Conservation (phyloP, 2,113 vertebrate genomes). For the Melierax canorus region DNA sequence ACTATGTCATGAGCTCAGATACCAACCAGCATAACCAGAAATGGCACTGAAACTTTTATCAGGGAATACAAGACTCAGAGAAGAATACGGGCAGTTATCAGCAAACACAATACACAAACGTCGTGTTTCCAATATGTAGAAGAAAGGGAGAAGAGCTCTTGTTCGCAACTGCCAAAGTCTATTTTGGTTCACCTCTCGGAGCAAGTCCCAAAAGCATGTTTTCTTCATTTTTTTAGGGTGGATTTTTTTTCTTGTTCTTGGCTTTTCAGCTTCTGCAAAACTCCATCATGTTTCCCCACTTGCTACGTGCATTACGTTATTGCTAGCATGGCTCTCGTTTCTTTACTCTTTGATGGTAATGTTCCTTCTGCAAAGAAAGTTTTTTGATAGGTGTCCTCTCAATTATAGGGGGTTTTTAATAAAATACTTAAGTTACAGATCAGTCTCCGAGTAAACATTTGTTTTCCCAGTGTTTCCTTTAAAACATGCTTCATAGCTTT, state of each 20-base stretch:
- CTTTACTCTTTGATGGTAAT: not conserved
- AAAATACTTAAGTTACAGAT: not conserved
- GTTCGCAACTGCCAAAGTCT: not conserved
- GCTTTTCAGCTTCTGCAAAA: not conserved
- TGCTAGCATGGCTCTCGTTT: accelerated
- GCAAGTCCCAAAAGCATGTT: not conserved
- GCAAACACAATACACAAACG: not conserved
- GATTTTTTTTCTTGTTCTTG: not conserved
- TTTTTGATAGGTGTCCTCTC: not conserved
- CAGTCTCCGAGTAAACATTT: not conserved
- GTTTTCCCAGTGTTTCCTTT: not conserved
- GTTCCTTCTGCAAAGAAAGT: not conserved
- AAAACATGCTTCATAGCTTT: not conserved
- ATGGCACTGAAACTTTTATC: not conserved
- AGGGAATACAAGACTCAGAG: not conserved
- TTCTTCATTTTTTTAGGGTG: not conserved
- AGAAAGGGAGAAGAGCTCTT: not conserved
- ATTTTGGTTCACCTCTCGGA: not conserved
- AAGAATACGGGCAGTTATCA: not conserved
- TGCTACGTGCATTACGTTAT: accelerated
- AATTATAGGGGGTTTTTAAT: not conserved
- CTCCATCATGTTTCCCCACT: not conserved
- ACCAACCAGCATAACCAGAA: not conserved
- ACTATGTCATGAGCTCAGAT: not conserved
- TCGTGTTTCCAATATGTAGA: accelerated